Evolutionary conservation across 2,113 vertebrate genomes (phyloP).

Genomic region (Prionailurus viverrinus): DNA sequence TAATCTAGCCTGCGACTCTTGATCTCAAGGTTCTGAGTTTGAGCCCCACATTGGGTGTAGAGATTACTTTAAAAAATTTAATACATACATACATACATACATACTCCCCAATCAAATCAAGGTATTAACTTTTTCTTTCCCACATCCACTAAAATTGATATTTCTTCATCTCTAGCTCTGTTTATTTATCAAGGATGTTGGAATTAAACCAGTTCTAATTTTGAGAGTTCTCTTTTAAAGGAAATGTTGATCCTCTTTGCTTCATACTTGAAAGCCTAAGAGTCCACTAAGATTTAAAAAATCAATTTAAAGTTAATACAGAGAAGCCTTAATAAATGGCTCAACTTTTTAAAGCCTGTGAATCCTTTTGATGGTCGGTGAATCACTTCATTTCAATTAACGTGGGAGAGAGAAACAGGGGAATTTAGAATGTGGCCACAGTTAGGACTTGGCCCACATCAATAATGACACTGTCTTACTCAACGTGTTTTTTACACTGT

Average conservation of each 20-base stretch:
- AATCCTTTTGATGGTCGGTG: conserved; percentile 30
- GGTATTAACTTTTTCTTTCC: background rate
- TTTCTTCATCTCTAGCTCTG: background rate
- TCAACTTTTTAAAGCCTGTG: conserved; percentile 30
- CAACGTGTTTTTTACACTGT: background rate
- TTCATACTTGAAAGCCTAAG: background rate
- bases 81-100: too few species aligned
- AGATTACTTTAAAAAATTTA: background rate
- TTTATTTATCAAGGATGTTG: background rate
- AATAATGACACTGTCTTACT: conserved; percentile 10
- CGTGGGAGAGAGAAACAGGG: background rate
- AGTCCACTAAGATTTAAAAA: conserved; percentile 52
- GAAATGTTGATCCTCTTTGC: background rate
- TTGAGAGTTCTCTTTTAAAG: background rate
- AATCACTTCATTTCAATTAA: conserved; percentile 61
- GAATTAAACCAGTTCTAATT: conserved; percentile 40
- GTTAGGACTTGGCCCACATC: background rate
- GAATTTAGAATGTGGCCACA: conserved; percentile 41
- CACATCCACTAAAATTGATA: background rate
- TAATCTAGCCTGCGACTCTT: background rate
- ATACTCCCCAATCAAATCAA: background rate
- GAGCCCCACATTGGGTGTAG: background rate
- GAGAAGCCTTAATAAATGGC: conserved; percentile 55
- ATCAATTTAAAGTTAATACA: conserved; percentile 27
- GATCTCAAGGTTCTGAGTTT: background rate